A percentile compares a stretch with the other conserved stretches of the same genome.
These are phyloP conservation scores for Ennomos fuscantarius DNA, from an alignment of 2,888 invertebrate species.

Conservation along the genomic window DNA sequence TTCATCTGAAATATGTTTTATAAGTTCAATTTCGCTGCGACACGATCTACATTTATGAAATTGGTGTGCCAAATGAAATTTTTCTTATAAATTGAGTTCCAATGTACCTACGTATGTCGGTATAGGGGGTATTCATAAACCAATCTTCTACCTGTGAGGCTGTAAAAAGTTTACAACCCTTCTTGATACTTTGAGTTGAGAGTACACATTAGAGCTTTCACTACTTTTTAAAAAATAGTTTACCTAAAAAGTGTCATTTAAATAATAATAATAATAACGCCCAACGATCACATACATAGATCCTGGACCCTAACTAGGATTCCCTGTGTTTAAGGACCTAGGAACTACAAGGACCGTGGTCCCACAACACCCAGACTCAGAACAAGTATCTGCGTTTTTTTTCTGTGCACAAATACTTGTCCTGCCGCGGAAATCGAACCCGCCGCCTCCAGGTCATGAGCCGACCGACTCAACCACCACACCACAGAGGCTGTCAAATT, in stretches of 20 bases:
- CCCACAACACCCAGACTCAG: no score
- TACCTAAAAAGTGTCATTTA: background rate
- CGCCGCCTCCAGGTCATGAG: no score
- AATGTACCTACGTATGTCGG: slow-evolving; percentile 29
- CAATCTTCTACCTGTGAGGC: slow-evolving; percentile 36
- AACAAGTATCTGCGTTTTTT: no score
- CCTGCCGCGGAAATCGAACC: no score
- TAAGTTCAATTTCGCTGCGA: slow-evolving; percentile 28
- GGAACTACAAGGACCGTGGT: no score
- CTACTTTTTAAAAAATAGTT: background rate
- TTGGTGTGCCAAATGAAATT: slow-evolving; percentile 40
- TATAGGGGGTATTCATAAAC: slow-evolving; percentile 38
- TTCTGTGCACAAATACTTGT: no score
- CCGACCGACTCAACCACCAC: no score
- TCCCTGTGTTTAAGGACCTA: no score
- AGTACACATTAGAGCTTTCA: slow-evolving; percentile 1
- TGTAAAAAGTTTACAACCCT: slow-evolving; percentile 38
- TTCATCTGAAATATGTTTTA: slow-evolving; percentile 30
- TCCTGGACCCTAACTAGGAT: no score
- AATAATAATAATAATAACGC: no score
- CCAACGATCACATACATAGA: no score
- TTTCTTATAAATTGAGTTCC: slow-evolving; percentile 37
- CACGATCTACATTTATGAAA: slow-evolving; percentile 34
- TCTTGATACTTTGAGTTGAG: slow-evolving; percentile 11
- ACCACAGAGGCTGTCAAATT: no score